phyloP scores from a whole-genome alignment of 2,888 invertebrate genomes.

The Leptinotarsa rubiginosa region DNA sequence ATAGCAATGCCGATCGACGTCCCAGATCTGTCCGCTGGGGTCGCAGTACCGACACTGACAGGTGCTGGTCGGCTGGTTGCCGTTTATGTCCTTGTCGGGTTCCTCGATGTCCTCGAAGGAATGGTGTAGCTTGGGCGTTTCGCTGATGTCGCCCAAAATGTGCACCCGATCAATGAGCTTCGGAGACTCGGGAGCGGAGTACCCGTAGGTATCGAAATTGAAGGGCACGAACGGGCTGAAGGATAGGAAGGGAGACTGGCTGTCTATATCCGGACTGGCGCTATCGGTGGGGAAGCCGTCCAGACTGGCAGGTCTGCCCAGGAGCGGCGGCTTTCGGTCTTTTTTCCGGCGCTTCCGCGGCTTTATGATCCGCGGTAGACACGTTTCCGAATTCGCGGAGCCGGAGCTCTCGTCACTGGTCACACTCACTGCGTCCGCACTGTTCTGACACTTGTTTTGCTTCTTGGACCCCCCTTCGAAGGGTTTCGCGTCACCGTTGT shows the following conservation, averaged over 20 bases:
- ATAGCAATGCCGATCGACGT: constrained; percentile 73
- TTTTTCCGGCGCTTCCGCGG: constrained; percentile 91
- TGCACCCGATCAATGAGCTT: constrained; percentile 41
- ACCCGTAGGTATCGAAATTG: constrained; percentile 36
- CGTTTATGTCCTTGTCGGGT: constrained; percentile 61
- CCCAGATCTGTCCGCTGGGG: constrained; percentile 81
- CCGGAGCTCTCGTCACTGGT: constrained; percentile 83
- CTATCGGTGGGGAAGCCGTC: constrained; percentile 60
- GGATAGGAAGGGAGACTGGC: constrained; percentile 37
- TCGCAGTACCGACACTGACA: constrained; percentile 84
- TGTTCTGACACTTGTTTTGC: constrained; percentile 52
- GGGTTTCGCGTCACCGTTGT: constrained; percentile 52
- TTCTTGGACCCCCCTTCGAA: constrained; percentile 46
- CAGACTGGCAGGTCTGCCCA: constrained; percentile 55
- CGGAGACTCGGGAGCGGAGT: constrained; percentile 34
- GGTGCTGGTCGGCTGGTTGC: constrained; percentile 64
- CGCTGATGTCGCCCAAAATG: constrained; percentile 51
- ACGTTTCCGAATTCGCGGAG: constrained; percentile 75
- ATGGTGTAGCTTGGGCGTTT: constrained; percentile 64
- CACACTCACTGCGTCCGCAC: constrained; percentile 76
- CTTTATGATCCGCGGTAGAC: constrained; percentile 88
- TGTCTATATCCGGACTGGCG: constrained; percentile 58
- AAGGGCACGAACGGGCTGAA: constrained; percentile 35
- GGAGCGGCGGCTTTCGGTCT: constrained; percentile 79
- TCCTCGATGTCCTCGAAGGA: constrained; percentile 65